A percentile compares a stretch with the other conserved stretches of the same genome.
phyloP scores from a whole-genome alignment of 2,797 vertebrate genomes.

The Anas georgica region DNA sequence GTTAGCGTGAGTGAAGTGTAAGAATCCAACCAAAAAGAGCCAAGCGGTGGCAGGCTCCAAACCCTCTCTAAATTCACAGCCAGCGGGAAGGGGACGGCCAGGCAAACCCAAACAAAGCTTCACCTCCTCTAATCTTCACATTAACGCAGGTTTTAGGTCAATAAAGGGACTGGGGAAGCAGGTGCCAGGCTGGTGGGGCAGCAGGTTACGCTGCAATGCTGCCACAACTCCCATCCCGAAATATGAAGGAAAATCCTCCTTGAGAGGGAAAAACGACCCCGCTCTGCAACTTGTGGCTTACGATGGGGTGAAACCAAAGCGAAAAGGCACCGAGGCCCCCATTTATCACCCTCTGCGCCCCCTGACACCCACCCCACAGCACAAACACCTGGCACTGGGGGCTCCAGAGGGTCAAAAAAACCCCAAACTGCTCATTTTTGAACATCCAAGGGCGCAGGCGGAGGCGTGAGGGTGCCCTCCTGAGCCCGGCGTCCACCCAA shows the following conservation, averaged over 20 bases:
- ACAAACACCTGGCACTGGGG: too few relatives aligned
- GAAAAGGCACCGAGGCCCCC: fast-evolving
- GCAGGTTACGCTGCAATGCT: fast-evolving
- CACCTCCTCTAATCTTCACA: background rate
- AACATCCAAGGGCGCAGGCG: fast-evolving
- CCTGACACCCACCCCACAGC: background rate
- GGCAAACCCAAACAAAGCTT: background rate
- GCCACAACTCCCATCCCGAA: background rate
- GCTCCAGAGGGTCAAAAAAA: too few relatives aligned
- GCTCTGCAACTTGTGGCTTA: background rate
- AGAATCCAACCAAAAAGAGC: background rate
- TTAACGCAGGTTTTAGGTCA: background rate
- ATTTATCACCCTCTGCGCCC: fast-evolving
- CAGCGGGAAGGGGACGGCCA: background rate
- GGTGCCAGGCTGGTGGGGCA: fast-evolving
- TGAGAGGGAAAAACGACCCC: too few relatives aligned
- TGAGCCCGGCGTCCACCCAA: background rate
- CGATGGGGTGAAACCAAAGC: fast-evolving
- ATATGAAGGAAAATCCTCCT: background rate
- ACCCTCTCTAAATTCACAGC: background rate
- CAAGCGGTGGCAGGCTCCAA: background rate
- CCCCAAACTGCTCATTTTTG: too few relatives aligned
- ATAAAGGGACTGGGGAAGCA: background rate
- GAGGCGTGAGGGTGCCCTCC: background rate
- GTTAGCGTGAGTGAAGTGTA: fast-evolving